Evolutionary conservation across 2,888 invertebrate species (phyloP).

Genomic region (Timandra comae): DNA sequence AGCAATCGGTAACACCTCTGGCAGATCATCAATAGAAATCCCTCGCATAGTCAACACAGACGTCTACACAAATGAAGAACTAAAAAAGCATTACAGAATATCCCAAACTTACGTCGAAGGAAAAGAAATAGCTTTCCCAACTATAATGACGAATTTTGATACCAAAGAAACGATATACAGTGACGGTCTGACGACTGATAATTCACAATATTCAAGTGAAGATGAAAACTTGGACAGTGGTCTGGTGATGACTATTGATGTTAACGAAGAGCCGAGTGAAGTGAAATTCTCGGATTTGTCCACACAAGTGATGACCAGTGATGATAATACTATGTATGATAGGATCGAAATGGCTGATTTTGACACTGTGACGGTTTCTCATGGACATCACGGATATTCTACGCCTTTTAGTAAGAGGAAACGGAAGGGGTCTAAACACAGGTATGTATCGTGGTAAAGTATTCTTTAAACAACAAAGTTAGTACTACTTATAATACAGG

Average conservation of each 20-base stretch:
- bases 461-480: too few species aligned
- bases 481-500: too few species aligned
- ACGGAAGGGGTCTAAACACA: slow-evolving; percentile 38
- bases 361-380: slow-evolving; percentile 33
- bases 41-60: slow-evolving; percentile 56
- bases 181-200: slow-evolving; percentile 34
- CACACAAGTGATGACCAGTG: slow-evolving; percentile 39
- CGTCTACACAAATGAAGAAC: slow-evolving; percentile 62
- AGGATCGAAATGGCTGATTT: slow-evolving; percentile 47
- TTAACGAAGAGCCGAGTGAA: slow-evolving; percentile 43
- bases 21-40: slow-evolving; percentile 60
- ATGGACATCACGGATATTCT: slow-evolving; percentile 40
- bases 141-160: slow-evolving; percentile 33
- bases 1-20: slow-evolving; percentile 57
- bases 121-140: slow-evolving; percentile 55
- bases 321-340: slow-evolving; percentile 42
- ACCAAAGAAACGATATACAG: slow-evolving; percentile 26
- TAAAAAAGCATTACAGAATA: slow-evolving; percentile 62
- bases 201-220: slow-evolving; percentile 54
- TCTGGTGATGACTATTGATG: slow-evolving; percentile 59
- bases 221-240: slow-evolving; percentile 50
- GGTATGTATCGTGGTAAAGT: too few species aligned
- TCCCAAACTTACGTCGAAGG: slow-evolving; percentile 68
- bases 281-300: slow-evolving; percentile 45
- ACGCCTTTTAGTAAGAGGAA: slow-evolving; percentile 53